Evolutionary conservation across 2,888 invertebrate species (phyloP), one percentile per base, ranked within the genome.

Genomic region (Drosophila gaucha): DNA sequence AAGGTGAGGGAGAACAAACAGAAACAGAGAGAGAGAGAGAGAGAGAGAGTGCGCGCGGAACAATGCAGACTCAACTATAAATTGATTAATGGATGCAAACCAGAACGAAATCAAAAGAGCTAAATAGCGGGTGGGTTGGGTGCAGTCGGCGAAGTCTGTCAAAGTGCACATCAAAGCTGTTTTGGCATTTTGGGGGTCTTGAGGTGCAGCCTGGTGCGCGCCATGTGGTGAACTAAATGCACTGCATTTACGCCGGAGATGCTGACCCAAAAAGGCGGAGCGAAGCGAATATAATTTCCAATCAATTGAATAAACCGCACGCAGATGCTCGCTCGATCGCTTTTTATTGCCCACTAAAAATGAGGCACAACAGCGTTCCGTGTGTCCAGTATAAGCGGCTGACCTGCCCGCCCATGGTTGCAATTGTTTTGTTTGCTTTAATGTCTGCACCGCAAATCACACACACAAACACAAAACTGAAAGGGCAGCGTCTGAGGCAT

Each of bases 21-120:
- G 14, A 18, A 6, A 22, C 5, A 8, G 8, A n/a, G 1, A 36
- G 6, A 22, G 36, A 43, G 14, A 35, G 26, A 43, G 12, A 41
- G 33, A 20, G 30, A 28, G 12, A 39, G 47, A 26, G 26, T 33
- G 39, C 39, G 16, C 16, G n/a, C 43, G n/a, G 68, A 62, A 56
- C 47, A 56, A 57, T 67, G 54, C 58, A 67, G 52, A 52, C n/a
- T 35, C 44, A 56, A 80, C 82, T 80, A 76, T 83, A 88, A 90
- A 90, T 90, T 91, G 91, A 91, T 91, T 90, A 91, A 91, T 91
- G 90, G 88, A 90, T 90, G 89, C 86, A 87, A 74, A 62, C 10
- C 63, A 68, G 65, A 78, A 70, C 33, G 67, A 60, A 74, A 68
- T 63, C 62, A 71, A 80, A 68, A 38, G 66, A 65, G 36, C n/a